These are phyloP conservation scores for Cyrtodaria siliqua DNA, from an alignment of 2,888 invertebrate species.

Conservation along the genomic window DNA sequence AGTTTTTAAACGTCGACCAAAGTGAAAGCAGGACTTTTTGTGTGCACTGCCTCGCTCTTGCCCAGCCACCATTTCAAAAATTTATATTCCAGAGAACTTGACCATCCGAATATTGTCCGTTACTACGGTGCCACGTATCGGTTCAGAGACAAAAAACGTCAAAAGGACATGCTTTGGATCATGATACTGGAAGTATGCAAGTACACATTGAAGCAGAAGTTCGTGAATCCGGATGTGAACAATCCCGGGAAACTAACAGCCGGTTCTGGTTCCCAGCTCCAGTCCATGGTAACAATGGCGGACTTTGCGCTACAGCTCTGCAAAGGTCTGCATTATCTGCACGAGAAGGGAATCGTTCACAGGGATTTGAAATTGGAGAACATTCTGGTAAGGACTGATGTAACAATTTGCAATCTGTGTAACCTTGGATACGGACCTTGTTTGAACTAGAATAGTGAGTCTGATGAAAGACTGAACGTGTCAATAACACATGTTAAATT, in stretches of 20 bases:
- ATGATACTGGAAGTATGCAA: slow-evolving; percentile 80
- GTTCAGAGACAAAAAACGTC: slow-evolving; percentile 57
- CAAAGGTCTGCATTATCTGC: slow-evolving; percentile 75
- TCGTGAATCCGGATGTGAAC: slow-evolving; percentile 53
- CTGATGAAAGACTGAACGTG: no score
- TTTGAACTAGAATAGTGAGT: no score
- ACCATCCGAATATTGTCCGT: slow-evolving; percentile 76
- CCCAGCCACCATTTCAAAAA: no score
- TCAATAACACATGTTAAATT: no score
- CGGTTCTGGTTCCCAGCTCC: slow-evolving; percentile 29
- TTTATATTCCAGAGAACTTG: slow-evolving; percentile 69
- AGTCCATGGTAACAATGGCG: slow-evolving; percentile 70
- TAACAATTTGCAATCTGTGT: no score
- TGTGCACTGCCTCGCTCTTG: no score
- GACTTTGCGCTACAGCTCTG: slow-evolving; percentile 70
- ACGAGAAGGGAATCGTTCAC: slow-evolving; percentile 77
- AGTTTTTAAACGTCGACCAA: no score
- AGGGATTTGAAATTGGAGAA: slow-evolving; percentile 82
- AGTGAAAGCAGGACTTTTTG: no score
- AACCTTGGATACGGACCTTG: no score
- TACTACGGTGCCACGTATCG: slow-evolving; percentile 76
- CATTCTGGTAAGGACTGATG: slow-evolving; percentile 77
- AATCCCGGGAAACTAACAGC: slow-evolving; percentile 57
- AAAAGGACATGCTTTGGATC: slow-evolving; percentile 72
- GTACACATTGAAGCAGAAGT: slow-evolving; percentile 71